A percentile compares a stretch with the other conserved stretches of the same genome.
Conservation (phyloP, 2,113 vertebrate genomes). For the Platichthys flesus region DNA sequence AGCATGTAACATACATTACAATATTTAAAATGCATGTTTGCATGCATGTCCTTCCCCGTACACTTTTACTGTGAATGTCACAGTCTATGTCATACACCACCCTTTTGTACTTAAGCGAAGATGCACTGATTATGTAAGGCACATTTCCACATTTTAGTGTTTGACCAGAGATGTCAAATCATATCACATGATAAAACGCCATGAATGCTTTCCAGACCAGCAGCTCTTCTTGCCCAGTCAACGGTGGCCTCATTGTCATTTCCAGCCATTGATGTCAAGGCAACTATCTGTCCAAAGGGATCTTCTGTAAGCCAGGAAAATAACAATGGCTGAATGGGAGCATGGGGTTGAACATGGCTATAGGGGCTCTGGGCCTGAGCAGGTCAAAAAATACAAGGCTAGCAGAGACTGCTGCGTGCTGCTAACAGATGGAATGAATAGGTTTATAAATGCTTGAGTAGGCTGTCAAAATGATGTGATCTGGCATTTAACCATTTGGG, state of each 20-base stretch:
- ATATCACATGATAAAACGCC: conserved; percentile 54
- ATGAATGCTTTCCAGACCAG: conserved; percentile 57
- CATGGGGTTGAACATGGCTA: conserved; percentile 42
- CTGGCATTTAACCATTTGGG: conserved; percentile 66
- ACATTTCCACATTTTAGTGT: conserved; percentile 44
- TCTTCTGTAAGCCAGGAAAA: conserved; percentile 54
- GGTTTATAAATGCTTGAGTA: conserved; percentile 67
- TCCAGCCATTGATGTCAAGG: conserved; percentile 48
- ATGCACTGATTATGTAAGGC: conserved; percentile 21
- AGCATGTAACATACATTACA: not conserved
- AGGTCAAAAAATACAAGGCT: conserved; percentile 30
- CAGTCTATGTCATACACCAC: not conserved
- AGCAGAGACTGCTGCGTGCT: conserved; percentile 18
- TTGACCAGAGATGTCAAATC: conserved; percentile 74
- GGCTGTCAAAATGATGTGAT: conserved; percentile 65
- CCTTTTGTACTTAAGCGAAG: not conserved
- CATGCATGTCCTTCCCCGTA: not conserved
- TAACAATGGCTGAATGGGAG: conserved; percentile 67
- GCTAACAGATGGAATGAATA: conserved; percentile 59
- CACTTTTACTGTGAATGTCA: not conserved
- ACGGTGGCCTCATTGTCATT: conserved; percentile 63
- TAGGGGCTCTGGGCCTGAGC: conserved; percentile 24
- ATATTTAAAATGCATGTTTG: not conserved
- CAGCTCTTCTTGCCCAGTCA: conserved; percentile 56
- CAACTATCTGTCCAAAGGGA: conserved; percentile 60